Conservation (phyloP, 2,113 vertebrate genomes). For the Megaleporinus macrocephalus region DNA sequence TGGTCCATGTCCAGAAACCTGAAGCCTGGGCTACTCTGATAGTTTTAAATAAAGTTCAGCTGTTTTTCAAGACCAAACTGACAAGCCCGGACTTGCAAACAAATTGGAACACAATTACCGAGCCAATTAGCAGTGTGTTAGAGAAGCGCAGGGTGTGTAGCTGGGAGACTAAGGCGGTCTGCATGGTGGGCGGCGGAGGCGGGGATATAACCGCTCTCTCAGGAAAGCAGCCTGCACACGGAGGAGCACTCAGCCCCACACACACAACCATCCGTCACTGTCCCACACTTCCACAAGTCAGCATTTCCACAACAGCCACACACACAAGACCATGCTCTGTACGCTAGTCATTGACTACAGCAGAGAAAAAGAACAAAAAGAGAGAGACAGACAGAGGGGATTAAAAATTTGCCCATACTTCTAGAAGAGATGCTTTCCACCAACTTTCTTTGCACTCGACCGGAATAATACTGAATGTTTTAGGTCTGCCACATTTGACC, state of each 20-base stretch:
- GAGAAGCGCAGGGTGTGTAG: not conserved
- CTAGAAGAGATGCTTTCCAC: too few relatives aligned
- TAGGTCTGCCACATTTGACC: too few relatives aligned
- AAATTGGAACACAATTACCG: slow-evolving; percentile 42
- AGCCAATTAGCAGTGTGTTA: slow-evolving; percentile 47
- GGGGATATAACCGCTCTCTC: slow-evolving; percentile 16
- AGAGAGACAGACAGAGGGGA: not conserved
- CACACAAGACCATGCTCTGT: not conserved
- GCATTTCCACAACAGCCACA: slow-evolving; percentile 25
- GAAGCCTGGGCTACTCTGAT: not conserved
- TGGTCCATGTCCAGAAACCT: not conserved
- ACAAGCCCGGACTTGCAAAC: slow-evolving; percentile 40
- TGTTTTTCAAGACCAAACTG: not conserved
- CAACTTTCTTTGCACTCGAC: too few relatives aligned
- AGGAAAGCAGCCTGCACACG: slow-evolving; percentile 19
- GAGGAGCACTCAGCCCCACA: slow-evolving; percentile 1
- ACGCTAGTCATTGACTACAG: not conserved
- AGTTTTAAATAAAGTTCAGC: slow-evolving; percentile 27
- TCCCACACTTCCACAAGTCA: slow-evolving; percentile 36
- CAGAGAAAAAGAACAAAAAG: not conserved
- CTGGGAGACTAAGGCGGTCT: not conserved
- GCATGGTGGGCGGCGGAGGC: slow-evolving; percentile 13
- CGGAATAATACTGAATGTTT: too few relatives aligned
- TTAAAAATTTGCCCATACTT: not conserved
- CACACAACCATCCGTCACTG: slow-evolving; percentile 48